Conservation (phyloP, 2,113 vertebrate species). For the Antechinus stuartii region DNA sequence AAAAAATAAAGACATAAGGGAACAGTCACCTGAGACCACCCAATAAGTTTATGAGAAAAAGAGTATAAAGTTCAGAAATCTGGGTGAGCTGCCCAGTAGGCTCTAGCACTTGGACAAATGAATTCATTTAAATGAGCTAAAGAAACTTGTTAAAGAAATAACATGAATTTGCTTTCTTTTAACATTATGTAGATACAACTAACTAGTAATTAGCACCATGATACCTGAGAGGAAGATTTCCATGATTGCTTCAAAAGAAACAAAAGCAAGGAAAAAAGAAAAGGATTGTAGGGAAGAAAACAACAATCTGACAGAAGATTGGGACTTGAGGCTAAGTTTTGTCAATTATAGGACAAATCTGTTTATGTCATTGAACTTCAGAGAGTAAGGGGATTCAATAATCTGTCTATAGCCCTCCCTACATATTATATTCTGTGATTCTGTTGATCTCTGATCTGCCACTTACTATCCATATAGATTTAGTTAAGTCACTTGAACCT, state of each 20-base stretch:
- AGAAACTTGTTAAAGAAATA: not conserved
- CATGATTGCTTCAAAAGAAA: not conserved
- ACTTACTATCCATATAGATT: not conserved
- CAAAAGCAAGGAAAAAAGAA: not conserved
- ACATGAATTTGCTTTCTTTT: not conserved
- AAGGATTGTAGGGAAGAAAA: not conserved
- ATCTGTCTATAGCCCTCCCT: not conserved
- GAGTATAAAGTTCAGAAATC: constrained; percentile 13
- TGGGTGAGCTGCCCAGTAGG: not conserved
- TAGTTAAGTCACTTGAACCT: not conserved
- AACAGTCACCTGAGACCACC: constrained; percentile 2
- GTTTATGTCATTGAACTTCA: not conserved
- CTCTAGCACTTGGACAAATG: not conserved
- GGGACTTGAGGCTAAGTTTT: not conserved
- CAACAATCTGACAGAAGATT: not conserved
- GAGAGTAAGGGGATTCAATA: not conserved
- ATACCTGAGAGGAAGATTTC: not conserved
- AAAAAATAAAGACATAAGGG: not conserved
- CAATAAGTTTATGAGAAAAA: constrained; percentile 12
- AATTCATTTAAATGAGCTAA: not conserved
- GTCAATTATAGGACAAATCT: not conserved
- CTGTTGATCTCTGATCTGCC: not conserved
- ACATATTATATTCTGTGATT: not conserved
- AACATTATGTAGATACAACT: not conserved
- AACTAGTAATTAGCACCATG: not conserved